Percentiles rank a stretch among this genome's conserved stretches.
These are phyloP conservation scores for Alca torda DNA, from an alignment of 2,797 vertebrate species.

Conservation along the genomic window DNA sequence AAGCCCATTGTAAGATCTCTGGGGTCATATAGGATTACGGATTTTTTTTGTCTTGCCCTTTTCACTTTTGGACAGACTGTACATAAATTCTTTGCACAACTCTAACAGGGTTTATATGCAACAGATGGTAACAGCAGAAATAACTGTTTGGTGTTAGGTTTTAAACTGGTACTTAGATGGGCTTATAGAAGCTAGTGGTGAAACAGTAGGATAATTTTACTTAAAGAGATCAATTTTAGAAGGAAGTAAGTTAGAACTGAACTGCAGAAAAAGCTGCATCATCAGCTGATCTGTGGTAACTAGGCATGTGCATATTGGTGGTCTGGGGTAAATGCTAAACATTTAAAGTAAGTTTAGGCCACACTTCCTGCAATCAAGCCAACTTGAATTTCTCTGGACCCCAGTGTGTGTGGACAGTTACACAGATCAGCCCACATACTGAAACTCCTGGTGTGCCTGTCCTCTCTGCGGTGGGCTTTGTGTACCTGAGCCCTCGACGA, in stretches of 20 bases:
- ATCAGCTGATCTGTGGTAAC: neutral
- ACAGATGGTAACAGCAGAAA: slow-evolving; percentile 54
- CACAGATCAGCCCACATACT: neutral
- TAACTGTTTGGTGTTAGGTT: slow-evolving; percentile 42
- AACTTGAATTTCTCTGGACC: neutral
- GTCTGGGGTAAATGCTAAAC: neutral
- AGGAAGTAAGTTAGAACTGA: slow-evolving; percentile 6
- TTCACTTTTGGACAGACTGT: slow-evolving; percentile 50
- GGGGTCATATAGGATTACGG: neutral
- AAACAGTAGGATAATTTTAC: slow-evolving; percentile 52
- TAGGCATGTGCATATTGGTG: neutral
- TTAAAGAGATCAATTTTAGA: slow-evolving; percentile 14
- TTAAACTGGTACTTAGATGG: slow-evolving; percentile 33
- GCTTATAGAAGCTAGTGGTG: slow-evolving; percentile 17
- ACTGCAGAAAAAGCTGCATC: neutral
- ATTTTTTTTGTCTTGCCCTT: slow-evolving; percentile 22
- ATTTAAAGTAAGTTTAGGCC: neutral
- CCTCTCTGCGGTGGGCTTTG: neutral
- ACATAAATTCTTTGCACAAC: slow-evolving; percentile 39
- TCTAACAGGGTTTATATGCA: slow-evolving; percentile 12
- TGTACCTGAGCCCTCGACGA: neutral
- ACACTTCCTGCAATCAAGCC: neutral
- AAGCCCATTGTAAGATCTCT: slow-evolving; percentile 13
- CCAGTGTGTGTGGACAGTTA: neutral
- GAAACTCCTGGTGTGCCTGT: neutral